Evolutionary conservation across 2,888 invertebrate genomes (phyloP).

Genomic region (Hecatera dysodea): DNA sequence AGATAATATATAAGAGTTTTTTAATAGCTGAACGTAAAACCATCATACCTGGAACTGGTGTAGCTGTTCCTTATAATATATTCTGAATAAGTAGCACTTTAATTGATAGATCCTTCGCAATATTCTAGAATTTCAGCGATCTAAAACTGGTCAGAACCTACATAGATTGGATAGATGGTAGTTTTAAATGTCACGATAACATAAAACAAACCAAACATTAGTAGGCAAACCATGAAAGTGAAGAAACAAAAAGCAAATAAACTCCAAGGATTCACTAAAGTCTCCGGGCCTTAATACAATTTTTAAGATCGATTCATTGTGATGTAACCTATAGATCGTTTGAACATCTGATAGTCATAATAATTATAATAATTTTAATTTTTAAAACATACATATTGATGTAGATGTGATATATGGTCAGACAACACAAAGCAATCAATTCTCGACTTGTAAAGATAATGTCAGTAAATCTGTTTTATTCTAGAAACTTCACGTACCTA

Average conservation of each 20-base stretch:
- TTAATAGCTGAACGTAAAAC: no score
- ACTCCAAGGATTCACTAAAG: not conserved
- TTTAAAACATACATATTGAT: no score
- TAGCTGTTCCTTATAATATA: no score
- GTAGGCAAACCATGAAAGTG: not conserved
- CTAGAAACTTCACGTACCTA: not conserved
- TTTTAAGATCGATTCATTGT: not conserved
- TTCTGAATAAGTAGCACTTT: no score
- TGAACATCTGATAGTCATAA: no score
- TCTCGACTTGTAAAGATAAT: conserved; percentile 5
- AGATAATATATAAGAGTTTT: no score
- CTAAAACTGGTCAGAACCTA: not conserved
- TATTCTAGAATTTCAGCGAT: not conserved
- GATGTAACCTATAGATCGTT: no score
- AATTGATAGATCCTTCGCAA: not conserved
- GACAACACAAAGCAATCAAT: conserved; percentile 19
- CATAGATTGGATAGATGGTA: no score
- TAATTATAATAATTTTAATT: no score
- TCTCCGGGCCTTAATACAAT: not conserved
- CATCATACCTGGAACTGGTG: no score
- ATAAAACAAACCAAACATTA: not conserved
- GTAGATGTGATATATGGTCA: not conserved
- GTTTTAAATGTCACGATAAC: not conserved
- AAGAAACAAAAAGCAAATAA: not conserved
- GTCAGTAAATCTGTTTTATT: not conserved